Conservation (phyloP, 2,113 vertebrate species). For the Sclerurus mexicanus region DNA sequence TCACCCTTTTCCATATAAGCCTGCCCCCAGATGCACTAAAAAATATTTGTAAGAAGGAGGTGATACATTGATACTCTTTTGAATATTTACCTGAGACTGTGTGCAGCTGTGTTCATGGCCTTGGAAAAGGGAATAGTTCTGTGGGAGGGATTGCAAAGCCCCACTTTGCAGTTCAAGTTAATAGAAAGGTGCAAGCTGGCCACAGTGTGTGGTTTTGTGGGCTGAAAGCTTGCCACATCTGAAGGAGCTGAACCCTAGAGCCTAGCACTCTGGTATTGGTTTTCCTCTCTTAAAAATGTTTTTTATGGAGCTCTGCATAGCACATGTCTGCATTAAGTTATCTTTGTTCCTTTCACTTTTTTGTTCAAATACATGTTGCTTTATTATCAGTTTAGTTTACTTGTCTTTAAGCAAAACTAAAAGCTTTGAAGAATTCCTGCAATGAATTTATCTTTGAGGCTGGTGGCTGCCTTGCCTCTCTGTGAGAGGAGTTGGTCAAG, state of each 20-base stretch:
- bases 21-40: background rate
- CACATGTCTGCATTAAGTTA: background rate
- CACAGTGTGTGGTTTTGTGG: fast-evolving
- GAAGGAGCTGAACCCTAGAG: background rate
- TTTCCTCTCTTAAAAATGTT: background rate
- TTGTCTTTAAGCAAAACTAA: background rate
- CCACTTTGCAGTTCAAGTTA: background rate
- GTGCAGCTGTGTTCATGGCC: background rate
- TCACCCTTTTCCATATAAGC: background rate
- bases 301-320: background rate
- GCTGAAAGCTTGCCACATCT: background rate
- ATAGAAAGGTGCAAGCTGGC: background rate
- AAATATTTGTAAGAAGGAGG: background rate
- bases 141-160: background rate
- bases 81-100: background rate
- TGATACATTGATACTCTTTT: background rate
- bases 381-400: background rate
- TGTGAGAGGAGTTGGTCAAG: background rate
- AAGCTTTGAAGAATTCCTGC: background rate
- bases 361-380: background rate
- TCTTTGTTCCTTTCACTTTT: background rate
- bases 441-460: background rate
- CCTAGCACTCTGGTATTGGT: background rate
- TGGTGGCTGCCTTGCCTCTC: background rate
- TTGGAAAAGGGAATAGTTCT: background rate